These are phyloP conservation scores for Saturnia pavonia DNA, from an alignment of 2,888 invertebrate genomes.

Conservation along the genomic window DNA sequence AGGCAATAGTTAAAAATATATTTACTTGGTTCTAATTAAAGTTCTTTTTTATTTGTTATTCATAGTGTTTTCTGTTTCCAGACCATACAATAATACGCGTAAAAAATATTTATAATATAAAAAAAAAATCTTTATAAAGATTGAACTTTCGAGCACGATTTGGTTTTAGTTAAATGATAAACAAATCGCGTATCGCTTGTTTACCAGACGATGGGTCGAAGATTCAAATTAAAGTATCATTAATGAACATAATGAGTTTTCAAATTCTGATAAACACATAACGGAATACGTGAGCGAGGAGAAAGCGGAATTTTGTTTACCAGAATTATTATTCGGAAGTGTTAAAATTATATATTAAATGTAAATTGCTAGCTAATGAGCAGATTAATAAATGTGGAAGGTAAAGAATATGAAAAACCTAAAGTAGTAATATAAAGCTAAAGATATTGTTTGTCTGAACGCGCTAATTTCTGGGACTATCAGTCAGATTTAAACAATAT, in stretches of 20 bases:
- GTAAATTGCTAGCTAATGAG: too few relatives aligned
- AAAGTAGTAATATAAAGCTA: too few relatives aligned
- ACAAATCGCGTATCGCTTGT: background rate
- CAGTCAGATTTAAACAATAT: too few relatives aligned
- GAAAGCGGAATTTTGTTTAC: background rate
- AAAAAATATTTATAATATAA: background rate
- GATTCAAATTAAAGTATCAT: slow-evolving; percentile 7
- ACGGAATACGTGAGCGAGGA: background rate
- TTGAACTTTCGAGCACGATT: background rate
- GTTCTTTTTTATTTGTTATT: background rate
- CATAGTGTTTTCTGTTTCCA: background rate
- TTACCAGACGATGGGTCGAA: background rate
- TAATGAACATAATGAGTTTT: slow-evolving; percentile 10
- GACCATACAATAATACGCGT: background rate
- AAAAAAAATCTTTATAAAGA: background rate
- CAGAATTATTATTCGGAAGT: background rate
- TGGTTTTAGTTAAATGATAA: background rate
- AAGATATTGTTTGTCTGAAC: too few relatives aligned
- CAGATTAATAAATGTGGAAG: too few relatives aligned
- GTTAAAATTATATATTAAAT: too few relatives aligned
- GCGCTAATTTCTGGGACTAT: too few relatives aligned
- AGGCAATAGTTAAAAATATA: background rate
- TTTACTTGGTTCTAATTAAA: background rate
- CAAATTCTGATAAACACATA: slow-evolving; percentile 2
- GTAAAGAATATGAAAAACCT: too few relatives aligned